These are phyloP conservation scores for Chiloscyllium punctatum DNA, from an alignment of 2,797 vertebrate species.

Conservation along the genomic window DNA sequence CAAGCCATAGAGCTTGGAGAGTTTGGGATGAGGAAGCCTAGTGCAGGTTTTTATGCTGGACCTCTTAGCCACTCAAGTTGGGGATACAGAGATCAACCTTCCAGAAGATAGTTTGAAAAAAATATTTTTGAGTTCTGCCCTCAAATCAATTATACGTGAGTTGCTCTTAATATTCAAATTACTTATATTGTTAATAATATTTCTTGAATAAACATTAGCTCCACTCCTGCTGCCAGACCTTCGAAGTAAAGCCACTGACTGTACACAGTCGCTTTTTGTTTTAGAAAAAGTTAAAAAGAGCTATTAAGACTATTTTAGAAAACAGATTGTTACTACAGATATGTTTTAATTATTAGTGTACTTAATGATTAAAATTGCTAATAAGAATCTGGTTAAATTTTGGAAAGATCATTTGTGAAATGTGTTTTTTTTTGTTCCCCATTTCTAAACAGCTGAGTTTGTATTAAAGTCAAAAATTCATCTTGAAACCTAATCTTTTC, in stretches of 20 bases:
- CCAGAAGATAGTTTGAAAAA: background rate
- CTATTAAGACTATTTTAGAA: background rate
- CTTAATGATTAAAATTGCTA: background rate
- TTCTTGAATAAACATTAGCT: slow-evolving; percentile 16
- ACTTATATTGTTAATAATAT: slow-evolving; percentile 11
- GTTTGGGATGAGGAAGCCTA: background rate
- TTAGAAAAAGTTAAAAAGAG: background rate
- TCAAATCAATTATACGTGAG: background rate
- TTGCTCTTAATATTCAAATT: background rate
- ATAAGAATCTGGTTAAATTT: background rate
- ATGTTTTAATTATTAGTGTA: background rate
- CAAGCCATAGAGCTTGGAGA: background rate
- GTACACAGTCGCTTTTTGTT: background rate
- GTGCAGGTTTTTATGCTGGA: background rate
- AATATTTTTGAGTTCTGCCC: background rate
- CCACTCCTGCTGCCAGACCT: background rate
- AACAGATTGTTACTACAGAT: background rate
- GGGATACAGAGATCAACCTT: background rate
- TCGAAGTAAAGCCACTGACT: background rate
- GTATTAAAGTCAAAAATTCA: background rate
- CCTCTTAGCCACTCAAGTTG: background rate
- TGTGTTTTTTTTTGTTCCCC: background rate
- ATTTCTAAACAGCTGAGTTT: background rate
- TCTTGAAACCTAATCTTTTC: background rate
- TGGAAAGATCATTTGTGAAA: background rate